These are phyloP conservation scores for Maylandia zebra DNA, from an alignment of 2,113 vertebrate species.

Conservation along the genomic window DNA sequence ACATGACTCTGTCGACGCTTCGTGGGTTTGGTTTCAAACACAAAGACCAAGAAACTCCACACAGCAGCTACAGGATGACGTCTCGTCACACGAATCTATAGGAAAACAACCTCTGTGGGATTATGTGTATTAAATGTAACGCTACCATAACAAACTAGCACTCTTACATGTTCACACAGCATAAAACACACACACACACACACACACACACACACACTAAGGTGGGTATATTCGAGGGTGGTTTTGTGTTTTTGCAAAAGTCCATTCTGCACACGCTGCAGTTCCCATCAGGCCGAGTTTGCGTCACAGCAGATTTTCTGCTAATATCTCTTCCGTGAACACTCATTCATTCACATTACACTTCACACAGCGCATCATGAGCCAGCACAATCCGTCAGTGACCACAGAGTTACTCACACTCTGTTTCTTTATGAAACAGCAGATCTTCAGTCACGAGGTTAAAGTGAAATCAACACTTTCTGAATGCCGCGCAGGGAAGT, in stretches of 20 bases:
- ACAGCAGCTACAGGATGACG: fast-evolving
- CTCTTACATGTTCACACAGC: not conserved
- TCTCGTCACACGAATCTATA: fast-evolving
- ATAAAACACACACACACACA: not conserved
- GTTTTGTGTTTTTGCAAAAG: not conserved
- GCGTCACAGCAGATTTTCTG: not conserved
- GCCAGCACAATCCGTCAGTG: not conserved
- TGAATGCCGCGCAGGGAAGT: not conserved
- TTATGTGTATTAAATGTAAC: not conserved
- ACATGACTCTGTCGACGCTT: not conserved
- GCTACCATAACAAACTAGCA: fast-evolving
- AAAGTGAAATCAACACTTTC: not conserved
- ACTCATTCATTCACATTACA: not conserved
- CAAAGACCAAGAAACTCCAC: not conserved
- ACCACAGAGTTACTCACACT: not conserved
- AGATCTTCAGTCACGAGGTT: not conserved
- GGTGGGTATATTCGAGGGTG: not conserved
- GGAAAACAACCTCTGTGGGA: not conserved
- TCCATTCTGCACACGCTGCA: not conserved
- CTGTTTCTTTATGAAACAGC: not conserved
- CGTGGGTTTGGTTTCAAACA: not conserved
- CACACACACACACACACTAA: not conserved
- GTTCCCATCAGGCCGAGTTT: not conserved
- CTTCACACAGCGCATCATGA: not conserved
- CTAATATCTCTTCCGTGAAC: not conserved